Evolutionary conservation across 1,140 invertebrate genomes (phyloP).

Genomic region (Drosophila jambulina): DNA sequence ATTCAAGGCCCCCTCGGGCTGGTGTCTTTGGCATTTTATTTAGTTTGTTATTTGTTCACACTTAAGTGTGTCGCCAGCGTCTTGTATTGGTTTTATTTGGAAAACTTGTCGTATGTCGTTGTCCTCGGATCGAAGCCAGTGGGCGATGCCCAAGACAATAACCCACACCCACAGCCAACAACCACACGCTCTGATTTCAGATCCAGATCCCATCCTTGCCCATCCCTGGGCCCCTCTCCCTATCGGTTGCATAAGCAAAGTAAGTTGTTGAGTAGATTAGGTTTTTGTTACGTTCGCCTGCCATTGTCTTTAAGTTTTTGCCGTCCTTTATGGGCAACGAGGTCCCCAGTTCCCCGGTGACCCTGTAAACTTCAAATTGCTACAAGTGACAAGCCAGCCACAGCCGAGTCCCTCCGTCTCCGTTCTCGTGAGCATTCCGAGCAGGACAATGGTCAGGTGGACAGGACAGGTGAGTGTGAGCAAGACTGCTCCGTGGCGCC

Average conservation of each 20-base stretch:
- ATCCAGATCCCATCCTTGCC: constrained; percentile 1
- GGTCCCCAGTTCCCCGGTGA: constrained; percentile 64
- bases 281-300: constrained; percentile 69
- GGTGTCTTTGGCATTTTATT: constrained; percentile 76
- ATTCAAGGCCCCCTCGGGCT: constrained; percentile 53
- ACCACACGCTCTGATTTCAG: constrained; percentile 30
- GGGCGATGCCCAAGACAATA: constrained; percentile 77
- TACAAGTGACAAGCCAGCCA: constrained; percentile 64
- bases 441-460: constrained; percentile 43
- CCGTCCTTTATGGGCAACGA: constrained; percentile 58
- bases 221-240: constrained; percentile 8
- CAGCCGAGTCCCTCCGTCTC: background rate
- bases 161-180: constrained; percentile 26
- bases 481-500: constrained; percentile 16
- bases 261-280: constrained; percentile 82
- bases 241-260: constrained; percentile 53
- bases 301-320: constrained; percentile 77
- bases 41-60: constrained; percentile 83
- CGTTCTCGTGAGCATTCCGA: constrained; percentile 6
- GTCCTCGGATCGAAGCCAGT: constrained; percentile 75
- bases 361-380: constrained; percentile 83
- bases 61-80: constrained; percentile 76
- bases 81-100: constrained; percentile 79
- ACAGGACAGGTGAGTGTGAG: constrained; percentile 44
- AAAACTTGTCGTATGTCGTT: constrained; percentile 79